Percentiles rank a stretch among this genome's conserved stretches.
These are phyloP conservation scores for Latrodectus hesperus DNA, from an alignment of 2,888 invertebrate genomes.

Conservation along the genomic window DNA sequence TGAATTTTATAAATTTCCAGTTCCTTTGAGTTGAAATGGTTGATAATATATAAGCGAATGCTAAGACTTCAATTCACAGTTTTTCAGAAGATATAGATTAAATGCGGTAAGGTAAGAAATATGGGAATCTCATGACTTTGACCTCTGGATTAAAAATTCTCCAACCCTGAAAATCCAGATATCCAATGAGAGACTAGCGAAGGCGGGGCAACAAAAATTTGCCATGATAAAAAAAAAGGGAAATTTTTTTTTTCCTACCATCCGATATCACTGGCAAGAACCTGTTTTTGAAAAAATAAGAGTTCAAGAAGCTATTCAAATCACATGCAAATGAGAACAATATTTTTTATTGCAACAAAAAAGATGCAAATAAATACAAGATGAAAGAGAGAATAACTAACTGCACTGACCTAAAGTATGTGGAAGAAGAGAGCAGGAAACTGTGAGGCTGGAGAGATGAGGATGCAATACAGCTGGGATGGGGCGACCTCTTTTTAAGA, in stretches of 20 bases:
- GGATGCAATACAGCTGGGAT: constrained; percentile 32
- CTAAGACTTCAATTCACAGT: too few species aligned
- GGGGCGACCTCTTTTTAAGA: constrained; percentile 46
- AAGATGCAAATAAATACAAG: constrained; percentile 12
- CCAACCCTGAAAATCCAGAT: constrained; percentile 28
- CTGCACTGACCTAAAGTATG: constrained; percentile 47
- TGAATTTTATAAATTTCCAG: too few species aligned
- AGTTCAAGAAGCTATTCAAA: constrained; percentile 29
- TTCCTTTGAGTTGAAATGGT: too few species aligned
- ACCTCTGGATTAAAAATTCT: constrained; percentile 46
- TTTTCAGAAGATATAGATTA: too few species aligned
- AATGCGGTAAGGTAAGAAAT: too few species aligned
- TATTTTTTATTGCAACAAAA: constrained; percentile 20
- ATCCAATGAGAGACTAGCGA: constrained; percentile 56
- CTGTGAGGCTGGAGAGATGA: constrained; percentile 24
- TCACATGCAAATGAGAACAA: constrained; percentile 36
- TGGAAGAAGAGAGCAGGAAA: constrained; percentile 8
- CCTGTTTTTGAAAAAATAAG: constrained; percentile 4
- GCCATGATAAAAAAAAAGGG: background rate
- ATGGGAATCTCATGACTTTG: background rate
- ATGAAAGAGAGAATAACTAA: constrained; percentile 23
- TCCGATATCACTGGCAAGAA: background rate
- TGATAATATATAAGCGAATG: too few species aligned
- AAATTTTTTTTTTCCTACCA: background rate
- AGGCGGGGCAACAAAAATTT: constrained; percentile 59